Evolutionary conservation across 2,888 invertebrate species (phyloP).

Genomic region (Proisotoma minuta): DNA sequence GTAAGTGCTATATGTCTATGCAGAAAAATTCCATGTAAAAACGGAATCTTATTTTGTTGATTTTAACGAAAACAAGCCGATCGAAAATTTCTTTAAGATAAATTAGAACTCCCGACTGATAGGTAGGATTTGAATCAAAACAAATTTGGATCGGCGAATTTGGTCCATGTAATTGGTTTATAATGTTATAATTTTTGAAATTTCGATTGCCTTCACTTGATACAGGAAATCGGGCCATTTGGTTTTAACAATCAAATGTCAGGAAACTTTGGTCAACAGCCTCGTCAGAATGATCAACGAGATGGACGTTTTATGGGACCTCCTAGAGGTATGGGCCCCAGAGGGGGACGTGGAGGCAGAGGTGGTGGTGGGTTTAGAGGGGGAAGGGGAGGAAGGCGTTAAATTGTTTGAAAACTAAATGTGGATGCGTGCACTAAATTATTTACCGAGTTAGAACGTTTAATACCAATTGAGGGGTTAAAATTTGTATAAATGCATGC

Average conservation of each 20-base stretch:
- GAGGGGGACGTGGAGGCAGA: constrained; percentile 16
- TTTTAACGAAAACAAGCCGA: too few relatives aligned
- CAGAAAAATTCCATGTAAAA: too few relatives aligned
- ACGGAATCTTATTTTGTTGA: too few relatives aligned
- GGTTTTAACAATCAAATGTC: constrained; percentile 40
- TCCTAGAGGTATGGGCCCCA: constrained; percentile 28
- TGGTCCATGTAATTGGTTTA: not conserved
- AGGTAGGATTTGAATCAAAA: constrained; percentile 6
- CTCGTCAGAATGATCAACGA: constrained; percentile 33
- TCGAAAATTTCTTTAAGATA: not conserved
- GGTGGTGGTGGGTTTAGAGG: constrained; percentile 25
- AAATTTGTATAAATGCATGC: too few relatives aligned
- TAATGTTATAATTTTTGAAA: not conserved
- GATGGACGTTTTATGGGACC: constrained; percentile 35
- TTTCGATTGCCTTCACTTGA: not conserved
- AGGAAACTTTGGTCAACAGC: constrained; percentile 34
- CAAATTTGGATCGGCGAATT: not conserved
- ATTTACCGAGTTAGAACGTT: too few relatives aligned
- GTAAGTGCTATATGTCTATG: too few relatives aligned
- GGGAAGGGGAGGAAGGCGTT: constrained; percentile 28
- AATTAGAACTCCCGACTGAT: constrained; percentile 7
- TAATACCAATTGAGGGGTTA: too few relatives aligned
- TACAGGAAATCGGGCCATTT: constrained; percentile 45
- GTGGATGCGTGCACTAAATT: too few relatives aligned
- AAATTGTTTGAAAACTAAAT: not conserved